Evolutionary conservation across 1,140 invertebrate genomes (phyloP).

Genomic region (Aradophagus sp.): DNA sequence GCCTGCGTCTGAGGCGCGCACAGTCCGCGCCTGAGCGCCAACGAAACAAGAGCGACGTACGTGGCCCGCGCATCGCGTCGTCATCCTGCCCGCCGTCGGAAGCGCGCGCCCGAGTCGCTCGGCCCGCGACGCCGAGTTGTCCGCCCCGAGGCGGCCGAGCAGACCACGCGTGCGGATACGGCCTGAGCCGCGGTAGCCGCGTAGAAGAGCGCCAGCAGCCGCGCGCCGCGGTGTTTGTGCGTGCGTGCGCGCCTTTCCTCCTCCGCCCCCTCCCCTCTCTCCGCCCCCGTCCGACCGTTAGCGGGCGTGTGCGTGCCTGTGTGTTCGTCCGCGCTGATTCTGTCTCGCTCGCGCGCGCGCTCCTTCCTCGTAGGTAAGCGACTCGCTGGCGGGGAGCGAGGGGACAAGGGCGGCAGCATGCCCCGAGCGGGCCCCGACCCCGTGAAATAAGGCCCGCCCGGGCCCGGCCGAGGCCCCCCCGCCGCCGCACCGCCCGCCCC

Average conservation of each 20-base stretch:
- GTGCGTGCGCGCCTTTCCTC: slow-evolving; percentile 24
- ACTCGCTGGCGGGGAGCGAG: slow-evolving; percentile 25
- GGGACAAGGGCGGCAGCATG: slow-evolving; percentile 42
- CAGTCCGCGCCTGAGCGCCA: slow-evolving; percentile 31
- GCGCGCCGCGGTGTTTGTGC: slow-evolving; percentile 19
- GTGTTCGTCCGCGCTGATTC: not conserved
- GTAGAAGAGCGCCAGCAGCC: slow-evolving; percentile 18
- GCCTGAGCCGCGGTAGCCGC: not conserved
- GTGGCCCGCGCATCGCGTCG: slow-evolving; percentile 9
- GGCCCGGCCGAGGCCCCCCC: slow-evolving; percentile 34
- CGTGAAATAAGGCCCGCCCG: slow-evolving; percentile 41
- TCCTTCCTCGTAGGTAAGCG: slow-evolving; percentile 25
- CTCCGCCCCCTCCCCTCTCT: too few species aligned
- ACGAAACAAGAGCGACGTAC: not conserved
- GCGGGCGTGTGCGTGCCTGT: slow-evolving; percentile 12
- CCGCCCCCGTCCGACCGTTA: not conserved
- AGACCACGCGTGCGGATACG: not conserved
- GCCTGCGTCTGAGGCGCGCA: slow-evolving; percentile 17
- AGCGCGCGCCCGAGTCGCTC: slow-evolving; percentile 1
- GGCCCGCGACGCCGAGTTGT: not conserved
- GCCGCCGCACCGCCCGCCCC: slow-evolving; percentile 20
- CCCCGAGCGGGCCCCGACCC: slow-evolving; percentile 28
- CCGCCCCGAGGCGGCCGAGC: not conserved
- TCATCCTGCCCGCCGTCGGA: slow-evolving; percentile 3
- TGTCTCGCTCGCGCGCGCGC: not conserved